Base-by-base conservation (phyloP, 2,888 invertebrate species). In the Thymelicus lineola region DNA sequence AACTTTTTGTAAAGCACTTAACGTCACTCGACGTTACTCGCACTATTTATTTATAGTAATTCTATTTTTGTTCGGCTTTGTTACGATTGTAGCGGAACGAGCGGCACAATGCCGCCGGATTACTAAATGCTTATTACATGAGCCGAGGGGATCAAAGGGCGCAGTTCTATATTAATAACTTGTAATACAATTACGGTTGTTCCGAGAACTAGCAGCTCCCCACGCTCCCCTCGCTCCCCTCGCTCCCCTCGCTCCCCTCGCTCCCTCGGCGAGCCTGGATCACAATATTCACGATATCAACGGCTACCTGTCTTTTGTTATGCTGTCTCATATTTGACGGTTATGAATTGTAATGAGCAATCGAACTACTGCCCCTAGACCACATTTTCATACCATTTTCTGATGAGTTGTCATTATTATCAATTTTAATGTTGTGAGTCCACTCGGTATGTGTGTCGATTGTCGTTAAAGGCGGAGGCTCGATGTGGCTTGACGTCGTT, bases 11-110 rank as follows among this genome's bases (percentile, higher is more conserved):
- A 75, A 77, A 75, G 79, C 90, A 90, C 90, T 91, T 87, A 89
- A 88, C 90, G 86, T 89, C 86, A 85, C 78, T 86, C 78, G 83
- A 82, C 79, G 80, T 81, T 80, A 81, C 75, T 78, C 77, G 80
- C 81, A 81, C 85, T 88, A 85, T 90, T 89, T 90, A 89, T 89
- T 91, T 89, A 80, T 85, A 86, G 81, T 90, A 88, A 90, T 89
- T 83, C 86, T 87, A 88, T 91, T 90, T 88, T 87, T 86, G 82
- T 84, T 86, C 72, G 72, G 78, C 81, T 83, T 85, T 86, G 82
- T 82, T 82, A 76, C 79, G 82, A 84, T 84, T 81, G 82, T 81
- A 77, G 70, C 72, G 73, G 77, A 77, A 76, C 78, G 80, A 80
- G 74, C 74, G 73, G 70, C 72, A 80, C 80, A 79, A 78, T 74